A percentile compares a stretch with the other conserved stretches of the same genome.
Evolutionary conservation across 2,888 invertebrate genomes (phyloP).

Genomic region (Melanophora roralis): DNA sequence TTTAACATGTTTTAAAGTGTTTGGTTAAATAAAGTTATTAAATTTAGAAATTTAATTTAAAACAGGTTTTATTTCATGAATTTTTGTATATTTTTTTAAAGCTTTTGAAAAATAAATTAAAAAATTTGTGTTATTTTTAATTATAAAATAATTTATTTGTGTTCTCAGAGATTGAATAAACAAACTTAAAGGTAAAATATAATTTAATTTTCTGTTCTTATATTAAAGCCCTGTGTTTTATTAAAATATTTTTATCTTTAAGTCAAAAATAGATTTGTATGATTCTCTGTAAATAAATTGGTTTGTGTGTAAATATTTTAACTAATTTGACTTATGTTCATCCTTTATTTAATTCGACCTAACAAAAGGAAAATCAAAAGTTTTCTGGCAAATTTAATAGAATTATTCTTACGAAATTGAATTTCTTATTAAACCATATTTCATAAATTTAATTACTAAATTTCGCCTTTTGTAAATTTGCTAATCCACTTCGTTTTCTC

Average conservation of each 20-base stretch:
- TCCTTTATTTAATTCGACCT: too few relatives aligned
- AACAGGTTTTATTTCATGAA: background rate
- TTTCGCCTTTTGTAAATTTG: background rate
- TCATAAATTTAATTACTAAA: background rate
- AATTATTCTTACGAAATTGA: background rate
- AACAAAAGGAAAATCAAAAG: background rate
- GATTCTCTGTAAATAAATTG: too few relatives aligned
- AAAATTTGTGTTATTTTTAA: too few relatives aligned
- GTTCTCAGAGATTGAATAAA: too few relatives aligned
- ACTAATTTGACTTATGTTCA: too few relatives aligned
- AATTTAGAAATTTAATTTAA: constrained; percentile 1
- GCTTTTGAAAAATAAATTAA: background rate
- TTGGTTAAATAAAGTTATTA: background rate
- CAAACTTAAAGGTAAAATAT: too few relatives aligned
- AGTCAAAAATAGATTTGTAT: too few relatives aligned
- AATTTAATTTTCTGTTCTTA: too few relatives aligned
- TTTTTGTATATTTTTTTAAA: background rate
- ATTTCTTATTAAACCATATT: background rate
- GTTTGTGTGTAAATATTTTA: too few relatives aligned
- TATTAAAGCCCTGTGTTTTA: too few relatives aligned
- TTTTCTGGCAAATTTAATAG: background rate
- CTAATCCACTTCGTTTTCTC: background rate
- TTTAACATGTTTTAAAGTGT: background rate
- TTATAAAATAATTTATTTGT: too few relatives aligned
- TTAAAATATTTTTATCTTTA: too few relatives aligned